Evolutionary conservation across 2,888 invertebrate genomes (phyloP).

Genomic region (Pachymerium ferrugineum): DNA sequence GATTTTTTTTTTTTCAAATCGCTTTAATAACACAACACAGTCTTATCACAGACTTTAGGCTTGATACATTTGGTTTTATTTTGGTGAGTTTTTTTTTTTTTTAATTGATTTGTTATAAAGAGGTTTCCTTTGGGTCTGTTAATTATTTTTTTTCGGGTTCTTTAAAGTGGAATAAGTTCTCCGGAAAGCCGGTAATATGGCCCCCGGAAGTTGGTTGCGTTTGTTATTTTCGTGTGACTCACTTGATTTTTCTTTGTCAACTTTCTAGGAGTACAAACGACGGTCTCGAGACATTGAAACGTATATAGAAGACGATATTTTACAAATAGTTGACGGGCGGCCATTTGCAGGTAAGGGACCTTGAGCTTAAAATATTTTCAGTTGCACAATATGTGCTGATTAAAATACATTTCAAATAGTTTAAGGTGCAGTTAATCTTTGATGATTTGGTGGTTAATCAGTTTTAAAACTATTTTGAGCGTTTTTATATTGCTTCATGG

Average conservation of each 20-base stretch:
- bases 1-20: not conserved
- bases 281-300: constrained; percentile 79
- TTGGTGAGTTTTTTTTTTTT: not conserved
- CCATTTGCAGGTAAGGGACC: not conserved
- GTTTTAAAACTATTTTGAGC: too few relatives aligned
- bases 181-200: not conserved
- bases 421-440: not conserved
- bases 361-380: not conserved
- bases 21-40: too few relatives aligned
- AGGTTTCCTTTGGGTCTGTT: too few relatives aligned
- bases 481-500: too few relatives aligned
- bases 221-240: constrained; percentile 6
- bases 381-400: not conserved
- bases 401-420: too few relatives aligned
- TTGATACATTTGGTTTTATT: not conserved
- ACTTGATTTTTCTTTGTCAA: not conserved
- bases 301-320: constrained; percentile 55
- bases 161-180: not conserved
- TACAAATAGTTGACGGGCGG: constrained; percentile 34
- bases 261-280: constrained; percentile 71
- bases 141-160: not conserved
- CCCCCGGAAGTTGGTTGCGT: not conserved
- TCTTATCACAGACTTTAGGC: not conserved
- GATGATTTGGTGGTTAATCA: too few relatives aligned
- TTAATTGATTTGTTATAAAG: too few relatives aligned